phyloP scores from a whole-genome alignment of 2,888 invertebrate species.

The Gari tellinella region DNA sequence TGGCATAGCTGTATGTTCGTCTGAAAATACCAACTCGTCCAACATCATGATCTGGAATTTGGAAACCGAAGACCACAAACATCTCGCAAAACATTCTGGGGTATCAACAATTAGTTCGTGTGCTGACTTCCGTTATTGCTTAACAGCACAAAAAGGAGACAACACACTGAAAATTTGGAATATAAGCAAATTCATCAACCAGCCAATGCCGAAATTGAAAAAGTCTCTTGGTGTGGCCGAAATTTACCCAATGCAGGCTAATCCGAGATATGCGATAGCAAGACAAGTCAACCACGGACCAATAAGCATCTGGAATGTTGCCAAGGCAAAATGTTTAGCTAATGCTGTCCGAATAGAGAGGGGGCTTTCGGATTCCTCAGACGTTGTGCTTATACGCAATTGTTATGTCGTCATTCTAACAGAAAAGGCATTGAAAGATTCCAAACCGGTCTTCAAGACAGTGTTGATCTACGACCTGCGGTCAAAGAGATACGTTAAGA shows the following conservation, averaged over 20 bases:
- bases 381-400: constrained; percentile 79
- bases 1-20: constrained; percentile 77
- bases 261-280: constrained; percentile 79
- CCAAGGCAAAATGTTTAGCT: constrained; percentile 75
- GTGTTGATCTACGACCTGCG: constrained; percentile 80
- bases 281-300: constrained; percentile 80
- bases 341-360: constrained; percentile 77
- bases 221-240: constrained; percentile 74
- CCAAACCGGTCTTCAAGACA: constrained; percentile 78
- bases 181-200: constrained; percentile 75
- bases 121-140: constrained; percentile 77
- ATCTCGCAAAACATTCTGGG: constrained; percentile 79
- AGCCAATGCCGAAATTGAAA: constrained; percentile 77
- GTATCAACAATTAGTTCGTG: constrained; percentile 77
- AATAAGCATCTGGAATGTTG: constrained; percentile 82
- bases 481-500: constrained; percentile 75
- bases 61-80: constrained; percentile 84
- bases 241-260: constrained; percentile 76
- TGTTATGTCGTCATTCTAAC: constrained; percentile 79
- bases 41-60: constrained; percentile 83
- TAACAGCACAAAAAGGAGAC: constrained; percentile 78
- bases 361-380: constrained; percentile 77
- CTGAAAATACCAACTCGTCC: constrained; percentile 73
- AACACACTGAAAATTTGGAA: constrained; percentile 81
- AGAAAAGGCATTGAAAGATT: constrained; percentile 77